Conservation (phyloP, 2,888 invertebrate species). For the Polydrusus pterygomalis region DNA sequence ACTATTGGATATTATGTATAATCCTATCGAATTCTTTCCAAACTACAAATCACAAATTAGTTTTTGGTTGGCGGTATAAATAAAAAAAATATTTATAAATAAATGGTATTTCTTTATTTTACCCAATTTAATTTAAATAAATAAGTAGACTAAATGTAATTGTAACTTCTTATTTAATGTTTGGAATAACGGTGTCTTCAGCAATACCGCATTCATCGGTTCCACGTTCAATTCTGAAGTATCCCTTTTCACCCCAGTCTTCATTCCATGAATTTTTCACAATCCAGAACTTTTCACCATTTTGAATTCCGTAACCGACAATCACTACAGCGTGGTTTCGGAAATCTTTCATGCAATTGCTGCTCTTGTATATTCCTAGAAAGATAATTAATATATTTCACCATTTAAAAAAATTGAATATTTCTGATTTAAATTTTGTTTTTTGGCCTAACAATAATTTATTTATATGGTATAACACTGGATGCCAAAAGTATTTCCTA, state of each 20-base stretch:
- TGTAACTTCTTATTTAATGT: background rate
- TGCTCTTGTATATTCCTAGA: slow-evolving; percentile 22
- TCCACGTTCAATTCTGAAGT: slow-evolving; percentile 40
- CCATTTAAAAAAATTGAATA: background rate
- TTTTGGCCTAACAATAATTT: background rate
- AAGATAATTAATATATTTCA: background rate
- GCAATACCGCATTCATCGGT: slow-evolving; percentile 40
- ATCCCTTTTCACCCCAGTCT: slow-evolving; percentile 44
- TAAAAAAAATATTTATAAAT: too few species aligned
- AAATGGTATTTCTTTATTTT: too few species aligned
- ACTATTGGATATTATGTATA: too few species aligned
- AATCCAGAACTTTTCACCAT: slow-evolving; percentile 41
- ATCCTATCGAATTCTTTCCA: too few species aligned
- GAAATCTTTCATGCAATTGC: background rate
- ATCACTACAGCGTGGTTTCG: slow-evolving; percentile 39
- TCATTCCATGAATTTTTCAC: slow-evolving; percentile 51
- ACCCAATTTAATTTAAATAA: too few species aligned
- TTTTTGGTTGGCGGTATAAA: too few species aligned
- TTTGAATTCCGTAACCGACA: slow-evolving; percentile 44
- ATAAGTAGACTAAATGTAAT: background rate
- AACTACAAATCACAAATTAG: too few species aligned
- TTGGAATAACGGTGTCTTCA: slow-evolving; percentile 32
- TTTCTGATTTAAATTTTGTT: background rate
- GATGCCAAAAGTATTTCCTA: too few species aligned
- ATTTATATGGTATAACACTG: background rate